Base-by-base conservation (phyloP, 2,888 invertebrate species). In the Brenthis ino region DNA sequence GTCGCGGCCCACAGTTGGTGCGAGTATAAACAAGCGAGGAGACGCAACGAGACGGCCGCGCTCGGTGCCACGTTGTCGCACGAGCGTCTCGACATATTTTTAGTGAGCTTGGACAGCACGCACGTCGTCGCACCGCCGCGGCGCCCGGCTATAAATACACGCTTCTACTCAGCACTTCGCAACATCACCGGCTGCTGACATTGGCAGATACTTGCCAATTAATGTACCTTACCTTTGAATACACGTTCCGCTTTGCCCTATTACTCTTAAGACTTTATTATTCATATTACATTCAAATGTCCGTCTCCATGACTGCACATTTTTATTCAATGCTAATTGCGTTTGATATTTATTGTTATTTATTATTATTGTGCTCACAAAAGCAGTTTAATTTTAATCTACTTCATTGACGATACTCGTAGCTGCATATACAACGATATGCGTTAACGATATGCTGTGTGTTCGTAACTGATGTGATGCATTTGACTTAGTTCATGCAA, bases 201-300 rank as follows among this genome's bases (percentile, higher is more conserved):
- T 70, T 69, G 73, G 70, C 74, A 68, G 55, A 64, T 68, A 69
- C 69, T 63, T 65, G 65, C 61, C 61, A 43, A 37, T 24, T 37
- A 50, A 50, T n/a, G 54, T 11, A 11, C 37, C 43, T 54, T 33
- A 28, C 37, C 16, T 14, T 20, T 14, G 55, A 20, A 20, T 54
- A 6, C 5, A 33, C 14, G 28, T 55, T 14, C 33, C 33, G 6
- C 14, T 28, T 11, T 13, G 24, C 28, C 54, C 37, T 11, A 43
- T 43, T 43, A 43, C 37, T 43, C 37, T 43, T 43, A 43, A 43
- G 37, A 11, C 8, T 3, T 43, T 43, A 43, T 43, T 43, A 37
- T 8, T 37, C 6, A 8, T 37, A 37, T 37, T 8, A 37, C 6
- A 37, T 37, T 37, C 37, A 37, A 8, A 6, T 33, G 37, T 37